Conservation (phyloP, 2,113 vertebrate genomes). For the Acrocephalus kingi region DNA sequence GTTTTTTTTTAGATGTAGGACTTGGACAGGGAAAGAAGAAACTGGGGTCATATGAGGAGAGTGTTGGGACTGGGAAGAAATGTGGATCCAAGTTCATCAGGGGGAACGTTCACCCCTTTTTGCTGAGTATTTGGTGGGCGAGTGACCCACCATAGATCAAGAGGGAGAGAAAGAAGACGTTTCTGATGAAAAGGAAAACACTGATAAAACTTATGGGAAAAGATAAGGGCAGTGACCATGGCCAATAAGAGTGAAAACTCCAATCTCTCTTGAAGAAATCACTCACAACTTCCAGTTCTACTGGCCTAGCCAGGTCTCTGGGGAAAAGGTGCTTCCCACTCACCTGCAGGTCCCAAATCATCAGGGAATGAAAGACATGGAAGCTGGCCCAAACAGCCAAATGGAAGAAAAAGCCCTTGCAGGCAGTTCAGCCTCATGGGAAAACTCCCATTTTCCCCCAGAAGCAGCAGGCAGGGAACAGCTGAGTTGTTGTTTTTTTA, state of each 20-base stretch:
- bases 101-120: neutral
- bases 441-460: neutral
- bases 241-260: neutral
- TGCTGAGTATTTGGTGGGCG: neutral
- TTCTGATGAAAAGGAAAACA: conserved; percentile 26
- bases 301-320: neutral
- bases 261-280: neutral
- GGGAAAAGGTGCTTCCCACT: neutral
- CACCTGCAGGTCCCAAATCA: neutral
- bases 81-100: neutral
- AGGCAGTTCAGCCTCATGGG: neutral
- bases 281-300: neutral
- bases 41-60: neutral
- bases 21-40: neutral
- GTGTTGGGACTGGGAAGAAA: neutral
- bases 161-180: neutral
- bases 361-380: neutral
- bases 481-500: neutral
- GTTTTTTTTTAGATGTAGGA: conserved; percentile 43
- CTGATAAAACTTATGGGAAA: conserved; percentile 28
- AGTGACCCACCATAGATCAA: neutral
- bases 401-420: neutral
- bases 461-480: neutral
- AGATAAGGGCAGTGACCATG: neutral
- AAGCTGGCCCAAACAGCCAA: neutral